Conservation (phyloP, 2,113 vertebrate genomes). For the Chamaea fasciata region DNA sequence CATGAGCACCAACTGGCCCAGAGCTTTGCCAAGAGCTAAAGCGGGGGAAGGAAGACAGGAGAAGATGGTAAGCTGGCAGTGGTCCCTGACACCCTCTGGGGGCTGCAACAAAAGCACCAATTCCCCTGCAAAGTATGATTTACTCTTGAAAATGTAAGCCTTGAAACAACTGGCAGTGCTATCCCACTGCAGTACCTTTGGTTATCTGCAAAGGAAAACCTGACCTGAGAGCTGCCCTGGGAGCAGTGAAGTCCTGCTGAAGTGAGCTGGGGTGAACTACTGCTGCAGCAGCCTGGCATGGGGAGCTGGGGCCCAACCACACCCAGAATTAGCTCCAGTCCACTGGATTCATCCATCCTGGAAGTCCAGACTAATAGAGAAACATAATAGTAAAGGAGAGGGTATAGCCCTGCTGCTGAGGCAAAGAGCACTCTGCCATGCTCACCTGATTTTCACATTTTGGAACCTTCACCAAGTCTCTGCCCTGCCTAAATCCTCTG, state of each 20-base stretch:
- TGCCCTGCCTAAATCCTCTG: background rate
- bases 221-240: background rate
- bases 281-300: background rate
- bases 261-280: background rate
- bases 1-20: rapidly evolving
- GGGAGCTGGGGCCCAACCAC: background rate
- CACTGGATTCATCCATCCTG: background rate
- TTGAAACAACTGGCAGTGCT: background rate
- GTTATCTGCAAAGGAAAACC: background rate
- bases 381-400: background rate
- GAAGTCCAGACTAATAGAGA: background rate
- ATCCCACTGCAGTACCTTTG: background rate
- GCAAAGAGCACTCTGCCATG: background rate
- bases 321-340: background rate
- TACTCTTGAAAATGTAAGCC: background rate
- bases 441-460: background rate
- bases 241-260: background rate
- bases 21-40: background rate
- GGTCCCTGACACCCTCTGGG: background rate
- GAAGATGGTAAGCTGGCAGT: background rate
- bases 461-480: background rate
- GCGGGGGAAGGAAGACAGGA: background rate
- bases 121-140: background rate
- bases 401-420: background rate
- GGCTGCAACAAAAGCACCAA: background rate